Percentiles rank a stretch among this genome's conserved stretches.
phyloP scores from a whole-genome alignment of 2,113 vertebrate genomes.

The Hippotragus niger region DNA sequence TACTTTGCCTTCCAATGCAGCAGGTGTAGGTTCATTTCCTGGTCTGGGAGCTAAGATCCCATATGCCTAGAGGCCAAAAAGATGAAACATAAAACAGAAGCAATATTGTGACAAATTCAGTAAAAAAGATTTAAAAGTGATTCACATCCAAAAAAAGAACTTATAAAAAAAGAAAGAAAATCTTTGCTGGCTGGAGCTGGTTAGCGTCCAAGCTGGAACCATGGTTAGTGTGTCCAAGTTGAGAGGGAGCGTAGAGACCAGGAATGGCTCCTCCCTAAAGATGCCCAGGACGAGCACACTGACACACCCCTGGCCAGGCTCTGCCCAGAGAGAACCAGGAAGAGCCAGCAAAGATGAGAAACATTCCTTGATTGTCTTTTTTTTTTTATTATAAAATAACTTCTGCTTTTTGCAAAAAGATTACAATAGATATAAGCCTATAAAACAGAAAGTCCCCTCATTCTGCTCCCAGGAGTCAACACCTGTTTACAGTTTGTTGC shows the following conservation, averaged over 20 bases:
- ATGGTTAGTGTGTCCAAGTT: neutral
- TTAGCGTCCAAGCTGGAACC: neutral
- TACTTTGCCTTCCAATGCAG: neutral
- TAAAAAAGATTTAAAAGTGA: neutral
- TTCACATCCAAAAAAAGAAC: neutral
- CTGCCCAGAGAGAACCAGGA: neutral
- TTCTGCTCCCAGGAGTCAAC: neutral
- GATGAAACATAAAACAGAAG: neutral
- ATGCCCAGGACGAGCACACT: neutral
- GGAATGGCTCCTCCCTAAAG: neutral
- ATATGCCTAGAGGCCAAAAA: neutral
- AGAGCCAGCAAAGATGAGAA: neutral
- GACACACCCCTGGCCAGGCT: neutral
- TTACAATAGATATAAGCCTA: neutral
- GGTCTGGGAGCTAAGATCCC: neutral
- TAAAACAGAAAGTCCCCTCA: neutral
- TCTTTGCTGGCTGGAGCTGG: neutral
- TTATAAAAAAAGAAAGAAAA: neutral
- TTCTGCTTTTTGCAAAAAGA: neutral
- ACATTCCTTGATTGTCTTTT: neutral
- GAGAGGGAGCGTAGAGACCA: neutral
- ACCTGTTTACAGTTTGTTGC: neutral
- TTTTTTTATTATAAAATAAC: neutral
- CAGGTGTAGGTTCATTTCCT: neutral
- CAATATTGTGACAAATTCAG: neutral